Percentiles rank a stretch among this genome's conserved stretches.
Evolutionary conservation across 2,113 vertebrate genomes (phyloP).

Genomic region (Mixornis gularis): DNA sequence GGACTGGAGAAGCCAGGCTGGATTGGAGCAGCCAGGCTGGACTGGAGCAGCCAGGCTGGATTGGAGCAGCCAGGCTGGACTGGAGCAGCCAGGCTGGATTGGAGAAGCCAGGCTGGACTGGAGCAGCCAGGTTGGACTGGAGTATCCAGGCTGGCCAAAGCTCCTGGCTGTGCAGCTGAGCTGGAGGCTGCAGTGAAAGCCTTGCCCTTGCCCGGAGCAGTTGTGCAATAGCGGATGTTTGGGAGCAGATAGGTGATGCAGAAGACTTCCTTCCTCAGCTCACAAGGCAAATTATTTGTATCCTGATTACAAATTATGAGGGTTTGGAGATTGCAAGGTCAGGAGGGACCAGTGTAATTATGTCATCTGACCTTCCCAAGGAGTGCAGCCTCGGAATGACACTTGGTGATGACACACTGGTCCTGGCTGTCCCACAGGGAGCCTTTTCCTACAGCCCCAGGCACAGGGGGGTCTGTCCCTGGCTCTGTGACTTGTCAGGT

Average conservation of each 20-base stretch:
- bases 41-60: neutral
- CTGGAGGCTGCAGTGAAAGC: neutral
- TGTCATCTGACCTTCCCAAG: neutral
- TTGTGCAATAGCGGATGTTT: conserved; percentile 44
- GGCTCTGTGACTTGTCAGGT: fast-evolving
- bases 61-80: no score
- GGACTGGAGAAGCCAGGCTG: no score
- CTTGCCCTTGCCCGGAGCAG: neutral
- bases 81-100: neutral
- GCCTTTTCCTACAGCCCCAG: neutral
- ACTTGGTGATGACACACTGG: neutral
- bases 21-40: neutral
- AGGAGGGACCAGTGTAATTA: neutral
- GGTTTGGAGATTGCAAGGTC: conserved; percentile 32
- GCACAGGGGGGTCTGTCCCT: neutral
- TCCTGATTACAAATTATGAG: conserved; percentile 61
- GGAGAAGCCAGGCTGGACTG: no score
- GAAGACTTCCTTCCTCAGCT: conserved; percentile 60
- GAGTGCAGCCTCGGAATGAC: neutral
- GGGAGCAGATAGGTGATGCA: conserved; percentile 49
- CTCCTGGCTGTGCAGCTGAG: neutral
- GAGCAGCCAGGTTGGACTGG: neutral
- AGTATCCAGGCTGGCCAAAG: neutral
- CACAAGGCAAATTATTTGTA: conserved; percentile 49
- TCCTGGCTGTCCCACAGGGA: neutral